phyloP scores from a whole-genome alignment of 2,797 vertebrate species.

The Gallirallus australis region DNA sequence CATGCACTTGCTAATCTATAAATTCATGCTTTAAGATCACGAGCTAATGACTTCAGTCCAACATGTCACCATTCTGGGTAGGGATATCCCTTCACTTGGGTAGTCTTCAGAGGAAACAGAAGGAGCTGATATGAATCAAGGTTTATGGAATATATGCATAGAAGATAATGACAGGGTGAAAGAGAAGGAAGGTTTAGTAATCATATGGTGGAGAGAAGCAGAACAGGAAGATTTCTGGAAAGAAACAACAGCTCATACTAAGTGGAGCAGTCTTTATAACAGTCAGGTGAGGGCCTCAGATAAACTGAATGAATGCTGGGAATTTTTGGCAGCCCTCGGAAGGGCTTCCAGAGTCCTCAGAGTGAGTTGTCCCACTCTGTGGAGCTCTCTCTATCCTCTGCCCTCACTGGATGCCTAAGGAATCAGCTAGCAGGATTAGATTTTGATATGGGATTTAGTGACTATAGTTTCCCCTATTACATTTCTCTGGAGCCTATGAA shows the following conservation, averaged over 20 bases:
- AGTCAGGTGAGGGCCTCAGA: not conserved
- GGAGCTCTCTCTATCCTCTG: accelerated
- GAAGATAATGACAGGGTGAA: not conserved
- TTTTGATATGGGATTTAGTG: not conserved
- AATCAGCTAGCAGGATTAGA: not conserved
- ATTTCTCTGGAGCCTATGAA: not conserved
- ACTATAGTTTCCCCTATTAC: not conserved
- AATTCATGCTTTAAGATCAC: not conserved
- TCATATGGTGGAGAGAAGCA: not conserved
- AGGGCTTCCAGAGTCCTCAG: not conserved
- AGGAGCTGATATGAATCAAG: not conserved
- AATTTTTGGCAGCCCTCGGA: not conserved
- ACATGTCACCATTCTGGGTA: not conserved
- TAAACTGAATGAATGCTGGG: not conserved
- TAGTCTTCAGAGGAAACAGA: not conserved
- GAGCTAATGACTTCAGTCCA: not conserved
- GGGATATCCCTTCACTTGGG: not conserved
- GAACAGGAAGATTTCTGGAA: not conserved
- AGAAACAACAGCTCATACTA: not conserved
- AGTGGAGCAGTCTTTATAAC: not conserved
- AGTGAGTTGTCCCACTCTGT: not conserved
- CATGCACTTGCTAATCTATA: not conserved
- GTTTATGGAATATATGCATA: not conserved
- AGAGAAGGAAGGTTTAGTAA: not conserved
- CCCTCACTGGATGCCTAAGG: not conserved